phyloP scores from a whole-genome alignment of 2,797 vertebrate genomes.

The Megalops cyprinoides region DNA sequence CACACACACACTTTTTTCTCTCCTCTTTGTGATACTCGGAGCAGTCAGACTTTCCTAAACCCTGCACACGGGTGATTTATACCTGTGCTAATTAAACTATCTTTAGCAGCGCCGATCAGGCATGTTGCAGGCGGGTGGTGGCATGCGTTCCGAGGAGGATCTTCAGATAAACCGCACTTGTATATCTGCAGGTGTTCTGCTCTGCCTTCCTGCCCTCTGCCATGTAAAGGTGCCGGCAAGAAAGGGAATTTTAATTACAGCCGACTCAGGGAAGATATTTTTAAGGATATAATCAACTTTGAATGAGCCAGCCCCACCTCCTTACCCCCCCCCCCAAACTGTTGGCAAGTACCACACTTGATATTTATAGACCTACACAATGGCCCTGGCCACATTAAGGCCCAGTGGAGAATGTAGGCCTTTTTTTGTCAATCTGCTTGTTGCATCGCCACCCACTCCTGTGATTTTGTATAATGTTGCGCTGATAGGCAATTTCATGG shows the following conservation, averaged over 20 bases:
- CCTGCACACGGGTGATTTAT: slow-evolving; percentile 71
- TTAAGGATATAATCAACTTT: slow-evolving; percentile 28
- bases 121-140: slow-evolving; percentile 49
- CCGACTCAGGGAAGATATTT: slow-evolving; percentile 31
- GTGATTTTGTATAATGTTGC: slow-evolving; percentile 36
- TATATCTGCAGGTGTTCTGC: slow-evolving; percentile 31
- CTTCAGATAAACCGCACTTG: slow-evolving; percentile 9
- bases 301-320: not conserved
- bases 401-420: not conserved
- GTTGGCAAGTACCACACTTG: not conserved
- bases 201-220: slow-evolving; percentile 12
- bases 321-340: not conserved
- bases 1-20: slow-evolving; percentile 35
- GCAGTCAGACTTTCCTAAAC: slow-evolving; percentile 42
- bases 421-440: slow-evolving; percentile 25
- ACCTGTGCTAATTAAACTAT: slow-evolving; percentile 60
- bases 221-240: slow-evolving; percentile 25
- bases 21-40: slow-evolving; percentile 65
- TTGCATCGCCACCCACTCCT: slow-evolving; percentile 9
- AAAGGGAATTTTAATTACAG: slow-evolving; percentile 41
- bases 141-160: slow-evolving; percentile 10
- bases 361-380: slow-evolving; percentile 22
- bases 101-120: slow-evolving; percentile 47
- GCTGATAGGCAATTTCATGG: slow-evolving; percentile 43
- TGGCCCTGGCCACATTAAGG: slow-evolving; percentile 38